Base-by-base conservation (phyloP, 2,113 vertebrate genomes). In the Prietella phreatophila region DNA sequence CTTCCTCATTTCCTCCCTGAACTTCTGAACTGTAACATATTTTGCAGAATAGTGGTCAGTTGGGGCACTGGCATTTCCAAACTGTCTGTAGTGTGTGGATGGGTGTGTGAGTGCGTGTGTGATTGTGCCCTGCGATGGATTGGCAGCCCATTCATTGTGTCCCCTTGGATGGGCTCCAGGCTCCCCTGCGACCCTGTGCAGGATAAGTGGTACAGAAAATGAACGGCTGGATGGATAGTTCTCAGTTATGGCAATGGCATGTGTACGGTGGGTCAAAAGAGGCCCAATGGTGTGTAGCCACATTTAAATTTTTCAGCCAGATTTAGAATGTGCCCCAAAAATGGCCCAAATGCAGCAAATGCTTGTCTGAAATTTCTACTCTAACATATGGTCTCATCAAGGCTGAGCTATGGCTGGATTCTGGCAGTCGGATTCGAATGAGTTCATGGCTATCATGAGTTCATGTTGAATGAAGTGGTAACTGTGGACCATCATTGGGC, bases 401-500 rank as follows among this genome's bases (percentile, higher is more conserved):
- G 15, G 78, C 78, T 19, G 6, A 79, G 47, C 17, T 53, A 11
- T 17, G 14, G 27, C 25, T 17, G 27, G n/a, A 27, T 20, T 55
- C 47, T 79, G 27, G 27, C 47, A 55, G 14, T 50, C 27, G 0
- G 47, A 79, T 55, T 17, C 2, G 76, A 27, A 80, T 56, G 78
- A 56, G 50, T 30, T 56, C 50, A 80, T 3, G 53, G n/a, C 78
- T 15, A 81, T 56, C 75, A n/a, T 27, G 47, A 50, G 50, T 27
- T 79, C 47, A 27, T 30, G 47, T 22, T 81, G 78, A 56, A 81
- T 81, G 53, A 81, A 81, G n/a, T 81, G 27, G 15, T 81, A 81
- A 58, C 19, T 19, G n/a, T 81, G 53, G 55, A 81, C 79, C 30
- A 60, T 81, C n/a, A 81, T 1, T 81, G 17, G n/a, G 1, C 55